These are phyloP conservation scores for Stenchaetothrips biformis DNA, from an alignment of 2,888 invertebrate species.

Conservation along the genomic window DNA sequence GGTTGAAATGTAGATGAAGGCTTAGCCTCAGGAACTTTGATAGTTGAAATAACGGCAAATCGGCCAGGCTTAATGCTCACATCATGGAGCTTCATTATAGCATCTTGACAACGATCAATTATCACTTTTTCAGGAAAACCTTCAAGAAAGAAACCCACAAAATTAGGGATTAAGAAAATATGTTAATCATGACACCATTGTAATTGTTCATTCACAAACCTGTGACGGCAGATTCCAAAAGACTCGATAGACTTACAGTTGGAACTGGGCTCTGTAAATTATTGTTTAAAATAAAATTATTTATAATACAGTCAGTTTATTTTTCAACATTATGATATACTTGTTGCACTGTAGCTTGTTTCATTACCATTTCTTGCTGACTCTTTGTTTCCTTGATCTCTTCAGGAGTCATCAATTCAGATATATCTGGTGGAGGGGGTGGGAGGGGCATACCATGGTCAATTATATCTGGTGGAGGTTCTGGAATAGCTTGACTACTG, in stretches of 20 bases:
- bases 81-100: constrained; percentile 11
- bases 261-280: not conserved
- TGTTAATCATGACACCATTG: too few species aligned
- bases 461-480: not conserved
- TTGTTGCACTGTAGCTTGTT: not conserved
- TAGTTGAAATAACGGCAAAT: not conserved
- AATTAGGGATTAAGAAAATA: not conserved
- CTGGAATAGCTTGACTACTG: not conserved
- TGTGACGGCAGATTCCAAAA: constrained; percentile 3
- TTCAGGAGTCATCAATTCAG: not conserved
- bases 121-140: not conserved
- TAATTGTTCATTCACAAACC: not conserved
- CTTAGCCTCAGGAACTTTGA: not conserved
- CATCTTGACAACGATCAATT: not conserved
- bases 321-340: too few species aligned
- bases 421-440: constrained; percentile 11
- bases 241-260: not conserved
- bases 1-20: not conserved
- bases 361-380: not conserved
- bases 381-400: not conserved
- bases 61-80: constrained; percentile 4
- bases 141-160: not conserved
- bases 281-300: not conserved
- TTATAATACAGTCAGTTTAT: too few species aligned
- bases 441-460: not conserved